phyloP scores from a whole-genome alignment of 2,888 invertebrate species.

The Antheraea yamamai region DNA sequence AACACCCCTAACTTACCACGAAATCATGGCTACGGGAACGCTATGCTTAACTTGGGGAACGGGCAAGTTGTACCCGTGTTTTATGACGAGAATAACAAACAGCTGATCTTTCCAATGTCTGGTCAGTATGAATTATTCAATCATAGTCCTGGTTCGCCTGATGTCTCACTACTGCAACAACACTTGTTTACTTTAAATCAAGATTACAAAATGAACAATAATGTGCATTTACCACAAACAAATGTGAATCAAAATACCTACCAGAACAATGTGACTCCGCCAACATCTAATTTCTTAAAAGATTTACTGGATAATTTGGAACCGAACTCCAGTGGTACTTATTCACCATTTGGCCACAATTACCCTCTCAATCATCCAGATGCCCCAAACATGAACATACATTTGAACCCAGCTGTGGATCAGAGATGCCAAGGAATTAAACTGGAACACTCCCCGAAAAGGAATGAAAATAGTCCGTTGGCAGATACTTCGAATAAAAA shows the following conservation, averaged over 20 bases:
- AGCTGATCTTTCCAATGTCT: constrained; percentile 72
- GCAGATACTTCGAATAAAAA: constrained; percentile 83
- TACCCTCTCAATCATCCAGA: constrained; percentile 79
- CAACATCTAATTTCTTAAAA: constrained; percentile 83
- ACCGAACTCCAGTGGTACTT: constrained; percentile 87
- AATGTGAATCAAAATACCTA: constrained; percentile 49
- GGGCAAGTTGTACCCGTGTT: constrained; percentile 72
- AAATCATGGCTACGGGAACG: constrained; percentile 71
- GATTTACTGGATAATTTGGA: constrained; percentile 88
- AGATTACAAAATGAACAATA: constrained; percentile 62
- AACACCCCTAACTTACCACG: constrained; percentile 55
- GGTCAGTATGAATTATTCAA: constrained; percentile 76
- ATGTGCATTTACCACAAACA: constrained; percentile 50
- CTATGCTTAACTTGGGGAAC: constrained; percentile 73
- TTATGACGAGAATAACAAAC: constrained; percentile 76
- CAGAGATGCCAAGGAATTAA: constrained; percentile 52
- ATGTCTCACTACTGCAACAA: constrained; percentile 59
- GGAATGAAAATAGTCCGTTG: constrained; percentile 71
- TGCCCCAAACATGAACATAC: constrained; percentile 60
- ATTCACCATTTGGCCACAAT: constrained; percentile 87
- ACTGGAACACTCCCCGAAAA: constrained; percentile 65
- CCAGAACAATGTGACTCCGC: constrained; percentile 55
- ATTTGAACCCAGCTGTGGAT: constrained; percentile 56
- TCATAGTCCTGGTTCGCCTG: constrained; percentile 64
- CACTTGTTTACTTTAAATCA: constrained; percentile 69